Evolutionary conservation across 2,113 vertebrate genomes (phyloP), one percentile per base, ranked within the genome.

Genomic region (Typhlomys cinereus): DNA sequence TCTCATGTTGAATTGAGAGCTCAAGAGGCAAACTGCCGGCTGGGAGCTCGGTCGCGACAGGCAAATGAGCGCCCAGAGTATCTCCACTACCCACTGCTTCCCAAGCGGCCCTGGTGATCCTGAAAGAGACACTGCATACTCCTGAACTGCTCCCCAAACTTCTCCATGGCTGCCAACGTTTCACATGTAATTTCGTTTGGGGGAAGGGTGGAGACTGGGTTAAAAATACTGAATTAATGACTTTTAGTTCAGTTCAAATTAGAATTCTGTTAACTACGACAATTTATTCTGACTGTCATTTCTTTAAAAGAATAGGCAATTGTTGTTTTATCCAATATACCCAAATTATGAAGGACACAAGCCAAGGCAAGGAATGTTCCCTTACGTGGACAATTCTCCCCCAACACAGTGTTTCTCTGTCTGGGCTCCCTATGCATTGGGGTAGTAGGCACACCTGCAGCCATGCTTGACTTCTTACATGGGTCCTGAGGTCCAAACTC

Each of bases 211-310:
- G 29, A 44, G 50, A 59, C 54, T 23, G 50, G 10, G 21, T 27
- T 78, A 27, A 14, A 11, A 66, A 29, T 84, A 71, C 2, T 67
- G 17, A 21, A 41, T 86, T 88, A n/a, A 88, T 12, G 61, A 78
- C 27, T 64, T 88, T 92, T 67, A 89, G 89, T 73, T 89, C 81
- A 86, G 52, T 70, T 89, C 79, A 90, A 66, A 50, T n/a, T n/a
- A n/a, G n/a, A 90, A 36, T 1, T 52, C 41, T 88, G 78, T 82
- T 52, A 15, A 50, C n/a, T 88, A 41, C 20, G 2, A 84, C 29
- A 20, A 93, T 75, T 64, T 88, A 41, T 27, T 86, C 70, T 86
- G 39, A 64, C 31, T 9, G 46, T 64, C 70, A 83, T 86, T 89
- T 89, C 29, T 92, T n/a, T 91, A 79, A 92, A n/a, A 80, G 18